Base-by-base conservation (phyloP, 2,888 invertebrate genomes). In the Leucophora obtusa region DNA sequence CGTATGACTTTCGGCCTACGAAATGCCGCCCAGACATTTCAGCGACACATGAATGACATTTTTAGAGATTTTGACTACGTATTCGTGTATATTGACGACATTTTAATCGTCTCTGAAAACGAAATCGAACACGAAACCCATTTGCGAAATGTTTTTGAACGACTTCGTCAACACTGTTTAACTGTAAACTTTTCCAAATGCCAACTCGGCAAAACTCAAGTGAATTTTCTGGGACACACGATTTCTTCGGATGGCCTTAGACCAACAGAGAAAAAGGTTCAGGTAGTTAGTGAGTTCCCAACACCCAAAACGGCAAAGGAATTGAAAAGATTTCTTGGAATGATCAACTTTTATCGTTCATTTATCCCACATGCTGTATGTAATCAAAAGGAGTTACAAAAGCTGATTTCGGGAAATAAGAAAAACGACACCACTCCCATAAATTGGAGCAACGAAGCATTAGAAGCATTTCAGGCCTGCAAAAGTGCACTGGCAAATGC, bases 21-120 rank as follows among this genome's bases (percentile, higher is more conserved):
- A 0, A 89, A 89, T 71, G 87, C 88, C 0, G 86, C 85, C 1
- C 87, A 87, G 50, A 87, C 87, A 0, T 89, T 89, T 68, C 87
- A 88, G 73, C 74, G 87, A 0, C 86, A 87, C 60, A 87, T 89
- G 33, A 82, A 89, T 63, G 82, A 84, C 1, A 83, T 87, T 2
- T 63, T 85, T 14, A 51, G 81, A n/a, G 85, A 74, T 0, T 35
- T 86, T 1, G 66, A 71, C n/a, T 84, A 86, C 66, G 75, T 59
- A 9, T 85, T 83, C 58, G 63, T 74, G 4, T 87, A 86, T 58
- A 58, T 87, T 0, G 87, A 87, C 62, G 86, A 87, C 66, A 83
- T 87, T 8, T 69, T 85, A n/a, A 65, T 38, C 1, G 38, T 14
- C 2, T 38, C 38, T 2, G 4, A 11, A 11, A 11, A 10, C 6